phyloP scores from a whole-genome alignment of 2,113 vertebrate genomes.

The human region DNA sequence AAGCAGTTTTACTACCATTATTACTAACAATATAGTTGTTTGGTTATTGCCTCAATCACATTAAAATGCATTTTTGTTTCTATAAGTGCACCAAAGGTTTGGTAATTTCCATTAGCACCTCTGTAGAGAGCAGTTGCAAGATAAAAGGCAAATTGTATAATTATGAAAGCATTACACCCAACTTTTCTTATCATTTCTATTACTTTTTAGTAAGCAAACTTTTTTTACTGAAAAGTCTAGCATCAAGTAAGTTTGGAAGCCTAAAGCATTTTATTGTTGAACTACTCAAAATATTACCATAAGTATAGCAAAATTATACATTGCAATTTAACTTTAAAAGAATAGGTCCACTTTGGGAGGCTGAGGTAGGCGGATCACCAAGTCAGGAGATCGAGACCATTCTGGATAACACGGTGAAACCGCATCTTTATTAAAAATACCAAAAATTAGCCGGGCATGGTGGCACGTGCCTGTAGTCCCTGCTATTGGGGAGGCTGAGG shows the following conservation, averaged over 20 bases:
- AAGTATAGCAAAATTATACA: not conserved
- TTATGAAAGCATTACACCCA: slow-evolving; percentile 22
- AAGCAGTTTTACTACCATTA: not conserved
- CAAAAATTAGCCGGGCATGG: too few relatives aligned
- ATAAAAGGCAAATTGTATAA: slow-evolving; percentile 49
- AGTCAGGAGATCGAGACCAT: too few relatives aligned
- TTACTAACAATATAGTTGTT: not conserved
- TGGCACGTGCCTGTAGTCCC: too few relatives aligned
- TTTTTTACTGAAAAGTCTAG: not conserved
- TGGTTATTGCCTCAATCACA: not conserved
- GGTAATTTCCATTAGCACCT: slow-evolving; percentile 46
- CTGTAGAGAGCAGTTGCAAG: not conserved
- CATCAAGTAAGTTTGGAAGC: slow-evolving; percentile 10
- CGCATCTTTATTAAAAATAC: too few relatives aligned
- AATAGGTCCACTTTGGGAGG: too few relatives aligned
- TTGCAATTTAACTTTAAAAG: not conserved
- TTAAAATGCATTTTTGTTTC: slow-evolving; percentile 48
- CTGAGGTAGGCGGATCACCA: too few relatives aligned
- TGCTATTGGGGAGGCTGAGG: too few relatives aligned
- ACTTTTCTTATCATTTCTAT: slow-evolving; percentile 42
- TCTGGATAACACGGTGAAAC: too few relatives aligned
- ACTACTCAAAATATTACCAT: not conserved
- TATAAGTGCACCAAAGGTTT: not conserved
- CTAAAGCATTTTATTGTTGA: slow-evolving; percentile 34
- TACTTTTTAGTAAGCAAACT: slow-evolving; percentile 50